phyloP scores from a whole-genome alignment of 2,113 vertebrate species.

The Chroicocephalus ridibundus region DNA sequence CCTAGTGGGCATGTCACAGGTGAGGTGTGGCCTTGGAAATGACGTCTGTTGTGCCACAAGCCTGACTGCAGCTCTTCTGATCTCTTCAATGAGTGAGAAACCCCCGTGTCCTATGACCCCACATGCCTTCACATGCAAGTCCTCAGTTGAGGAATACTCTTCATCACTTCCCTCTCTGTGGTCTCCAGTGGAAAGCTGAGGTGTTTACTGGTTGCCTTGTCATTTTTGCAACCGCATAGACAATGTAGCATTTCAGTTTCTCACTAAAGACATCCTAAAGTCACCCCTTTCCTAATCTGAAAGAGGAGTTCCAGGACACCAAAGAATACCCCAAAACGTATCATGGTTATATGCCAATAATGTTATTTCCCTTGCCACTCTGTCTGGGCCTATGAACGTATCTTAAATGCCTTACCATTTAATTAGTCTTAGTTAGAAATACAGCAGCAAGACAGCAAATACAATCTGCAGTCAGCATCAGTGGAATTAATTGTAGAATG shows the following conservation, averaged over 20 bases:
- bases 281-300: not conserved
- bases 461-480: not conserved
- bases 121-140: not conserved
- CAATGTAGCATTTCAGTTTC: not conserved
- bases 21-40: not conserved
- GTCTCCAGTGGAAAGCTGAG: not conserved
- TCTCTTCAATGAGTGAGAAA: not conserved
- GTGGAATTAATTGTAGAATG: not conserved
- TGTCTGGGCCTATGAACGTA: not conserved
- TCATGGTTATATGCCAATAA: not conserved
- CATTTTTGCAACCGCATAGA: not conserved
- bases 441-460: not conserved
- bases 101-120: not conserved
- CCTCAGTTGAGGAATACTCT: not conserved
- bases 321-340: not conserved
- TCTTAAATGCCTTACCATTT: not conserved
- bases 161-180: not conserved
- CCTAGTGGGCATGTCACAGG: not conserved
- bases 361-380: not conserved
- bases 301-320: not conserved
- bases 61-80: not conserved
- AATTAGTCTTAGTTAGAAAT: not conserved
- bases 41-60: not conserved
- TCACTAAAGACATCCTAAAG: not conserved
- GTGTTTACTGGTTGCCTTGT: not conserved